These are phyloP conservation scores for Pristionchus fissidentatus DNA, from an alignment of 2,888 invertebrate genomes.

Conservation along the genomic window DNA sequence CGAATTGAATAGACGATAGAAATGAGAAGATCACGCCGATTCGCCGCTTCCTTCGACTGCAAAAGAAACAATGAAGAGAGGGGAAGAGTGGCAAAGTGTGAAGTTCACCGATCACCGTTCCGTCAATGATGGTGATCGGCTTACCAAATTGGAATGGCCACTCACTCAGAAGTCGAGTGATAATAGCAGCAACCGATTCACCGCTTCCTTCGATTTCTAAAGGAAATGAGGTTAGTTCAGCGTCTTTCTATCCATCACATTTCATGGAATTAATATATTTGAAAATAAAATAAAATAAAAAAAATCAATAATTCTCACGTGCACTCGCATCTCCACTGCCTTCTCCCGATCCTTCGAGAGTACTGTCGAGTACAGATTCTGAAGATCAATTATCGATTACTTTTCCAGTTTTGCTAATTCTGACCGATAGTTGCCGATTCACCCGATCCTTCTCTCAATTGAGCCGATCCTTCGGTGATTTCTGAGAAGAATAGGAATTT, in stretches of 20 bases:
- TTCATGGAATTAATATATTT: neutral
- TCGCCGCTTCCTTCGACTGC: constrained; percentile 39
- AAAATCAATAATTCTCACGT: neutral
- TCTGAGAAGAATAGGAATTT: neutral
- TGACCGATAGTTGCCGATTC: too few relatives aligned
- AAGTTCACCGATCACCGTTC: neutral
- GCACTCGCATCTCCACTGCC: neutral
- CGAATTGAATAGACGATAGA: neutral
- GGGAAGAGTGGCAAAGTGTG: neutral
- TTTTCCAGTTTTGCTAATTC: too few relatives aligned
- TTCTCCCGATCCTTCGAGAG: neutral
- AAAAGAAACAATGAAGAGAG: neutral
- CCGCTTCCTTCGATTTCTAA: constrained; percentile 30
- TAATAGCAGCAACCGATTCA: neutral
- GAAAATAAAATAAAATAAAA: neutral
- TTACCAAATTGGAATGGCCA: neutral
- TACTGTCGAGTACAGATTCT: too few relatives aligned
- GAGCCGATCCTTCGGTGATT: constrained; percentile 15
- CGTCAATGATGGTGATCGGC: neutral
- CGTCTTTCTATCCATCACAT: neutral
- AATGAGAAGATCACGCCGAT: neutral
- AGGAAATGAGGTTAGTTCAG: neutral
- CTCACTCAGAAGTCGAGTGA: constrained; percentile 19
- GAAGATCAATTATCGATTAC: too few relatives aligned
- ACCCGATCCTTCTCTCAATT: too few relatives aligned